Conservation (phyloP, 1,140 invertebrate genomes). For the Batillaria attramentaria region DNA sequence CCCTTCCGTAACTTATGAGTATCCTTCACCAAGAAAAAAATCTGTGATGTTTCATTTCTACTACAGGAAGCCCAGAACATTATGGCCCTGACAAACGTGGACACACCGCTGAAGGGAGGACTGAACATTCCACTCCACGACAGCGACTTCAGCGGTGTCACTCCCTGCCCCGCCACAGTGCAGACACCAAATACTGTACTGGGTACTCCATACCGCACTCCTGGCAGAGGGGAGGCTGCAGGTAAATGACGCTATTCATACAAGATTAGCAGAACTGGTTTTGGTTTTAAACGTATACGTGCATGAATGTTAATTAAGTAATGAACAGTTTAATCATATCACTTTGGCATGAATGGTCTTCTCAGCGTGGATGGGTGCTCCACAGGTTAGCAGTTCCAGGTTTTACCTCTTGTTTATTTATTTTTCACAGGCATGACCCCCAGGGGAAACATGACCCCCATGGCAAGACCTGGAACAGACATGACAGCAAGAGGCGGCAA, state of each 20-base stretch:
- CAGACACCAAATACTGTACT: constrained; percentile 96
- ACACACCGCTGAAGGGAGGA: constrained; percentile 96
- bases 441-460: constrained; percentile 55
- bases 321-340: too few relatives aligned
- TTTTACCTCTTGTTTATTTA: constrained; percentile 7
- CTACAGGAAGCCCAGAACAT: constrained; percentile 98
- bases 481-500: constrained; percentile 21
- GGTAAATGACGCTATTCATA: too few relatives aligned
- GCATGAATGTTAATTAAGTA: too few relatives aligned
- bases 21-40: too few relatives aligned
- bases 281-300: too few relatives aligned
- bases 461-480: constrained; percentile 16
- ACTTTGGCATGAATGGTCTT: too few relatives aligned
- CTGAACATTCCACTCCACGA: constrained; percentile 93
- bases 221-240: constrained; percentile 57
- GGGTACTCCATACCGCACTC: constrained; percentile 90
- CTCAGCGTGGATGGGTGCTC: too few relatives aligned
- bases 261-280: too few relatives aligned
- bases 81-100: constrained; percentile 97
- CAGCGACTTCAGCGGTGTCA: constrained; percentile 87
- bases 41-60: too few relatives aligned
- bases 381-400: too few relatives aligned
- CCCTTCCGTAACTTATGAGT: too few relatives aligned
- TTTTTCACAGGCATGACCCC: constrained; percentile 52
- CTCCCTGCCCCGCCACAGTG: constrained; percentile 82